Conservation (phyloP, 2,888 invertebrate species). For the Meloe dianella region DNA sequence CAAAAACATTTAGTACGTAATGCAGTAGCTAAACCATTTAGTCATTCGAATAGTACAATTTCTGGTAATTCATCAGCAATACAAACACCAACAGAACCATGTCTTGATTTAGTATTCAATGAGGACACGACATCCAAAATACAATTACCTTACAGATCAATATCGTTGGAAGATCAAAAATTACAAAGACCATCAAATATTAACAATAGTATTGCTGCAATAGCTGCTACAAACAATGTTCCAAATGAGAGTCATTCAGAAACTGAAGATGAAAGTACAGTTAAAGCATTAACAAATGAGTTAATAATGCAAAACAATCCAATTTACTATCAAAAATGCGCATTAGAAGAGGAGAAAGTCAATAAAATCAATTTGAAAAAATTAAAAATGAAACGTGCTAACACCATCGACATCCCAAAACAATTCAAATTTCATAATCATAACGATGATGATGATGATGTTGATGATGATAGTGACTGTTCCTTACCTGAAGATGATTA, state of each 20-base stretch:
- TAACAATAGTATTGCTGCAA: conserved; percentile 26
- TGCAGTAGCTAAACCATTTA: conserved; percentile 58
- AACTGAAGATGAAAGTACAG: conserved; percentile 48
- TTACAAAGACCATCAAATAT: conserved; percentile 43
- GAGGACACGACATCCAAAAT: conserved; percentile 44
- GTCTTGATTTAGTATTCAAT: conserved; percentile 52
- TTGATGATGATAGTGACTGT: conserved; percentile 46
- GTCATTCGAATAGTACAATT: conserved; percentile 48
- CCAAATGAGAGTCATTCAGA: conserved; percentile 42
- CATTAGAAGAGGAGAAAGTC: conserved; percentile 44
- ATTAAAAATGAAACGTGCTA: conserved; percentile 83
- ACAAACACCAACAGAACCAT: conserved; percentile 55
- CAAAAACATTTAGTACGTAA: conserved; percentile 52
- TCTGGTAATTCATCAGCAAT: conserved; percentile 52
- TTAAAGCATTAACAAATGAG: conserved; percentile 35
- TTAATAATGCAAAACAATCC: conserved; percentile 50
- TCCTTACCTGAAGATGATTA: conserved; percentile 53
- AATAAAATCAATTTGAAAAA: conserved; percentile 67
- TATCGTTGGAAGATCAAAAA: conserved; percentile 27
- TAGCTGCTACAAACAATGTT: conserved; percentile 40
- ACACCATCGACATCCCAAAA: conserved; percentile 87
- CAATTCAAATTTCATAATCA: conserved; percentile 62
- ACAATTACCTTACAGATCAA: conserved; percentile 19
- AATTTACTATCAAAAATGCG: conserved; percentile 41
- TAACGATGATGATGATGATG: conserved; percentile 62